Evolutionary conservation across 2,888 invertebrate species (phyloP), one percentile per base, ranked within the genome.

Genomic region (Melanotus villosus): DNA sequence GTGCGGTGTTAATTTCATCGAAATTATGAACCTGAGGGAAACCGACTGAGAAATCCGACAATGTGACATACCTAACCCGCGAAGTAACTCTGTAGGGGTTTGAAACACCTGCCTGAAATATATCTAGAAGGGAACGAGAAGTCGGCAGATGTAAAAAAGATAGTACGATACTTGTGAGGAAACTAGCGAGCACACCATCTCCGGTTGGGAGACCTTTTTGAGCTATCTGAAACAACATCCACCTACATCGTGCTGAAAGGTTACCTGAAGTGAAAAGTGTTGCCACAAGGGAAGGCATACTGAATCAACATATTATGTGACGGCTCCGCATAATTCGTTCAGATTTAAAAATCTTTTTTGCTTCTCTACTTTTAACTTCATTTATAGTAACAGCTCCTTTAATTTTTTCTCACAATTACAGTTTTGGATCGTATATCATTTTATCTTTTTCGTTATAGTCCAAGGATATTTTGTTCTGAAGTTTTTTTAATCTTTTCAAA

Each of bases 151-250:
- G 50, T 64, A 68, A 68, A 68, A 68, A 63, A 57, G 64, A 45
- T 52, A 56, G 56, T 50, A 47, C 38, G 36, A 59, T 65, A 66
- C 58, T 65, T 58, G 38, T 38, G 32, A 36, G 56, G 43, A 68
- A 68, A 68, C 68, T 68, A 57, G 19, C 38, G 47, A 62, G 62
- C 38, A 36, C 67, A 50, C 56, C 57, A 68, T 62, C 67, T 68
- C 58, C 62, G 56, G 62, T 62, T 56, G 32, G 38, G 56, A 65
- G 45, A 59, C 34, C 56, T 62, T 68, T 63, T 63, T 52, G 54
- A 66, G 59, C 54, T 67, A 62, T 66, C 62, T 67, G 47, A 67
- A 67, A 67, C 67, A 67, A 62, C 67, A 67, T 67, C 60, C 66
- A 66, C 60, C 60, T 56, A 43, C 45, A 65, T 45, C 62, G 36